These are phyloP conservation scores for Neoaliturus tenellus DNA, from an alignment of 2,888 invertebrate species.

Conservation along the genomic window DNA sequence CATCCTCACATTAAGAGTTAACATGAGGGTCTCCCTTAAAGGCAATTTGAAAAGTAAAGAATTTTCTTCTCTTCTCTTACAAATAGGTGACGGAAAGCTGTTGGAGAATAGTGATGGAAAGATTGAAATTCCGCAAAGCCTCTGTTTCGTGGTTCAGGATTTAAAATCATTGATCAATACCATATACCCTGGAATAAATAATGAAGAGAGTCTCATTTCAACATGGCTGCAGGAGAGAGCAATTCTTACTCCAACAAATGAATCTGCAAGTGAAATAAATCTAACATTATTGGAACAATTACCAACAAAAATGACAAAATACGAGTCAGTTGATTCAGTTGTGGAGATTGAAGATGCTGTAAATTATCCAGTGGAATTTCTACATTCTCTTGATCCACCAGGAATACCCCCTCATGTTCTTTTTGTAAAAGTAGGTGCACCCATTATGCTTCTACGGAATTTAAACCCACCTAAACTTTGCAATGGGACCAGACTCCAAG, in stretches of 20 bases:
- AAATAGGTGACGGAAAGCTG: slow-evolving; percentile 10
- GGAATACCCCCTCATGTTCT: slow-evolving; percentile 62
- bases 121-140: background rate
- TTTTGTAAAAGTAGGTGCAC: slow-evolving; percentile 61
- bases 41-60: background rate
- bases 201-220: background rate
- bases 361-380: slow-evolving; percentile 4
- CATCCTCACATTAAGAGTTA: background rate
- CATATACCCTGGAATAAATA: background rate
- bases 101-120: slow-evolving; percentile 1
- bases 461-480: slow-evolving; percentile 65
- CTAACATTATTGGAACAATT: slow-evolving; percentile 25
- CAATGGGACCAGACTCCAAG: slow-evolving; percentile 65
- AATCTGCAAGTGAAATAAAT: slow-evolving; percentile 39
- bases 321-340: slow-evolving; percentile 3
- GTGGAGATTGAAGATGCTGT: slow-evolving; percentile 22
- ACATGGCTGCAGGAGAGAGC: slow-evolving; percentile 35
- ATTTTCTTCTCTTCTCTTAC: background rate
- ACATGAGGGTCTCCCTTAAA: background rate
- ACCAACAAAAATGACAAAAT: background rate
- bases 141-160: background rate
- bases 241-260: slow-evolving; percentile 16
- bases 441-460: slow-evolving; percentile 65
- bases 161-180: slow-evolving; percentile 1
- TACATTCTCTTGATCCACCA: slow-evolving; percentile 54